Evolutionary conservation across 2,888 invertebrate genomes (phyloP).

Genomic region (Lochmaea capreae): DNA sequence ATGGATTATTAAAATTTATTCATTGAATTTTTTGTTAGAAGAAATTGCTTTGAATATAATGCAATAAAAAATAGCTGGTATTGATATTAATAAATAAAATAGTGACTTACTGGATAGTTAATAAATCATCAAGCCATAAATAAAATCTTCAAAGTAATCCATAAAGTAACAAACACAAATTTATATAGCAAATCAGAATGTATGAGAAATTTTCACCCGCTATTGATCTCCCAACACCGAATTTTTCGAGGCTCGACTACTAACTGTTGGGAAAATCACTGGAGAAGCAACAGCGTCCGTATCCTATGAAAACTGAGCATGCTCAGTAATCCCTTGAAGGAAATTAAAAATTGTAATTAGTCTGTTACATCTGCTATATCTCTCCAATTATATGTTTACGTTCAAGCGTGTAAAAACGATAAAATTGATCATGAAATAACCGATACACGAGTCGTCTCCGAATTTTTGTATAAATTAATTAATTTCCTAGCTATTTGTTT

Average conservation of each 20-base stretch:
- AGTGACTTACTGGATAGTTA: not conserved
- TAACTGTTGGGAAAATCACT: conserved; percentile 55
- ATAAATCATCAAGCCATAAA: not conserved
- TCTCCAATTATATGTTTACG: conserved; percentile 29
- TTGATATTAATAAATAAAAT: not conserved
- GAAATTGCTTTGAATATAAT: not conserved
- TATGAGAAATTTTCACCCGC: conserved; percentile 12
- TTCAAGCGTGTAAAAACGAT: not conserved
- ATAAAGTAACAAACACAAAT: not conserved
- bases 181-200: conserved; percentile 2
- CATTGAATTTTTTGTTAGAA: not conserved
- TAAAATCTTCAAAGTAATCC: not conserved
- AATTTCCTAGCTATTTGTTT: not conserved
- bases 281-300: conserved; percentile 64
- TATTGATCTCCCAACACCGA: conserved; percentile 15
- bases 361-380: conserved; percentile 41
- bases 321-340: conserved; percentile 40
- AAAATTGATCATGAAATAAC: conserved; percentile 5
- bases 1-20: not conserved
- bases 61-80: not conserved
- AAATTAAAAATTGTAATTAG: conserved; percentile 42
- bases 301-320: conserved; percentile 48
- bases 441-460: not conserved
- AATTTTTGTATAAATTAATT: not conserved
- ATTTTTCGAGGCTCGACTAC: conserved; percentile 52